Evolutionary conservation across 30 jellyfish, hydroid and myxozoan species (phyloP), one percentile per base, ranked within the genome.

Genomic region (Mastigias papua): DNA sequence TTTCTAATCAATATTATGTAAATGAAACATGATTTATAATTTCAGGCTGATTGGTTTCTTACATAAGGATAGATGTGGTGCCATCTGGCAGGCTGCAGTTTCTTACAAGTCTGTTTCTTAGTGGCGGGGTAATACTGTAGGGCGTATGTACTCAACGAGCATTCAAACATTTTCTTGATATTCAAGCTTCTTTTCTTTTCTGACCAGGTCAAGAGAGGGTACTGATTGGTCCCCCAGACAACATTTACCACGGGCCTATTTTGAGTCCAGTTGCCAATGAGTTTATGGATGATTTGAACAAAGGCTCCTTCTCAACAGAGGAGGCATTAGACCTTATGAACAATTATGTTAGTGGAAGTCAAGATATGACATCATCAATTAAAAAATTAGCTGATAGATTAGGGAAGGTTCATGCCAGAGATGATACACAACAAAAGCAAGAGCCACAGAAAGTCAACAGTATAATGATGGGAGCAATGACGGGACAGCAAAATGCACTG

Each of bases 251-350:
- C 34, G 99, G 99, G 1, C 97, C 98, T 13, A 73, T 72, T 23
- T 60, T 95, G 62, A 90, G 86, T 79, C 97, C 99, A 1, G 84
- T 95, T 25, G 99, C 97, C 23, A 82, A 57, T 46, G 96, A 90
- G 50, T 73, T 95, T 76, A 82, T 86, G 91, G 76, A 67, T 37
- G 99, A 96, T 48, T 64, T 95, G 78, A 90, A 64, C 84, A 86
- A 80, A 65, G 94, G 91, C 30, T 76, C 92, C 37, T 90, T 95
- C 33, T 84, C 99, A 16, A 91, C 99, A 1, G 99, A 86, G 61
- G 97, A 95, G 32, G 99, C 99, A 20, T 62, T 95, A 37, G 95
- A 95, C 62, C 72, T 95, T 89, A 90, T 95, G 99, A 95, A 95
- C 79, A 97, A 95, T 57, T 95, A 83, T 66, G 97, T 95, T 81